Percentiles rank a stretch among this genome's conserved stretches.
Conservation (phyloP, 2,113 vertebrate genomes). For the Paracanthobrama guichenoti region DNA sequence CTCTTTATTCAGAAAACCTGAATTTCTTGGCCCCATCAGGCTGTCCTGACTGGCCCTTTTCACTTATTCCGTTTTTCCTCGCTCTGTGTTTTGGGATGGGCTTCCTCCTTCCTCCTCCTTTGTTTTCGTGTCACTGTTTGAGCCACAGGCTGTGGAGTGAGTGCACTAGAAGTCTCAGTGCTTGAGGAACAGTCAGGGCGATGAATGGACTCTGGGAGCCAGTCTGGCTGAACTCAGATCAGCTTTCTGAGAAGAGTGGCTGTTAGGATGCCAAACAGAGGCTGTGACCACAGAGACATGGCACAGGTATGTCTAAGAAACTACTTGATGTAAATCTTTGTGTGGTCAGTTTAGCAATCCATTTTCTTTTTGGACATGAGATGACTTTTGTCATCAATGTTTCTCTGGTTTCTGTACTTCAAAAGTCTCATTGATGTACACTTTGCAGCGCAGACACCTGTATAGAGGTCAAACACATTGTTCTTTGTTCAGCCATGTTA, state of each 20-base stretch:
- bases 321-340: background rate
- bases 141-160: conserved; percentile 26
- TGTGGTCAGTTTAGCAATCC: background rate
- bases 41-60: conserved; percentile 41
- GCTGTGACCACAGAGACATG: conserved; percentile 43
- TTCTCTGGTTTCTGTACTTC: conserved; percentile 10
- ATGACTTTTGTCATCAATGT: background rate
- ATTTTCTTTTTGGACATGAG: background rate
- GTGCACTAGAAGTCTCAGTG: conserved; percentile 17
- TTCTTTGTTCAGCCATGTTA: conserved; percentile 36
- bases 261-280: conserved; percentile 31
- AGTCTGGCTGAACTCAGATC: conserved; percentile 36
- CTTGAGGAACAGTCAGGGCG: conserved; percentile 19
- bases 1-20: background rate
- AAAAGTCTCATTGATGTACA: background rate
- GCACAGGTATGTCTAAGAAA: conserved; percentile 40
- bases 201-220: conserved; percentile 34
- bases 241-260: conserved; percentile 26
- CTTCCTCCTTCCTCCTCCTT: conserved; percentile 45
- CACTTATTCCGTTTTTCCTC: conserved; percentile 22
- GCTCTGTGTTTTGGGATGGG: conserved; percentile 45
- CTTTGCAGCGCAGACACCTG: background rate
- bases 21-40: conserved; percentile 31
- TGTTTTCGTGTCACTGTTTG: conserved; percentile 29
- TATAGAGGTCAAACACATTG: conserved; percentile 27